These are phyloP conservation scores for Mus pahari DNA, from an alignment of 2,113 vertebrate genomes.

Conservation along the genomic window DNA sequence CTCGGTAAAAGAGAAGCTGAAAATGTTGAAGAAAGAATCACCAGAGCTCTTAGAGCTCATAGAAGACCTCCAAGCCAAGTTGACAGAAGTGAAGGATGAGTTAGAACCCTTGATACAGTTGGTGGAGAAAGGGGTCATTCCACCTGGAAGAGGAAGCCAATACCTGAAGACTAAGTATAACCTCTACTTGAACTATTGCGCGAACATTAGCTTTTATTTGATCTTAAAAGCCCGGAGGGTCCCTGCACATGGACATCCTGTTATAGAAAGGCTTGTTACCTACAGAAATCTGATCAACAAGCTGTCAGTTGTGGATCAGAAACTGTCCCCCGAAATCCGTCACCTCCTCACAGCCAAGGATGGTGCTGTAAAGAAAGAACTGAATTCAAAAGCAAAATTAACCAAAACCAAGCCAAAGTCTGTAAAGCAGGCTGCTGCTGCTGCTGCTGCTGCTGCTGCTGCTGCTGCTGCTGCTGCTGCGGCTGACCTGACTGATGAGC, in stretches of 20 bases:
- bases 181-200: slow-evolving; percentile 97
- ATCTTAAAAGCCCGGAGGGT: slow-evolving; percentile 94
- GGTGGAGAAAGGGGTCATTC: slow-evolving; percentile 89
- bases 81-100: slow-evolving; percentile 93
- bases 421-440: not conserved
- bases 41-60: slow-evolving; percentile 96
- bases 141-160: slow-evolving; percentile 92
- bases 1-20: slow-evolving; percentile 94
- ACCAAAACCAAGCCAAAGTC: slow-evolving; percentile 59
- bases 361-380: slow-evolving; percentile 39
- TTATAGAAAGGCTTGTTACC: slow-evolving; percentile 94
- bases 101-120: slow-evolving; percentile 93
- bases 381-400: slow-evolving; percentile 76
- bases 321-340: slow-evolving; percentile 89
- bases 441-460: not conserved
- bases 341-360: slow-evolving; percentile 84
- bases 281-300: slow-evolving; percentile 94
- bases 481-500: slow-evolving; percentile 15
- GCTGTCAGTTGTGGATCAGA: slow-evolving; percentile 89
- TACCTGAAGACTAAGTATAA: slow-evolving; percentile 95
- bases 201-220: slow-evolving; percentile 98
- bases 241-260: slow-evolving; percentile 92
- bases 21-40: slow-evolving; percentile 95
- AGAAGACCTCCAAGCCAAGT: slow-evolving; percentile 94
- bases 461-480: not conserved